Evolutionary conservation across 2,113 vertebrate species (phyloP), one percentile per base, ranked within the genome.

Genomic region (Strix uralensis): DNA sequence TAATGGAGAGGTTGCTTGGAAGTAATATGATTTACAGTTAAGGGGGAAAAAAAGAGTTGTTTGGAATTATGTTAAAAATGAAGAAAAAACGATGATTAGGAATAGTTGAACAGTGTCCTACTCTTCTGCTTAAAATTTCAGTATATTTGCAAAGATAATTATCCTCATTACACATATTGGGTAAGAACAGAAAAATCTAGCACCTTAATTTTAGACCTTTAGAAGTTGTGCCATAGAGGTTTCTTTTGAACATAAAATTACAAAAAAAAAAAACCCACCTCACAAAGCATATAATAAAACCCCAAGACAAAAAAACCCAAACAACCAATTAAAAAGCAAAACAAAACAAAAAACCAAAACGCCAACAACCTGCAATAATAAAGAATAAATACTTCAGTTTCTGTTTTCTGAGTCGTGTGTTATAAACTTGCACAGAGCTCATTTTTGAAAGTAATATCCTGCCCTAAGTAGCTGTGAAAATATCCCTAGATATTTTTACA

Each of bases 11-110:
- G 3, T 2, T 19, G 9, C 12, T 6, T 25, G 4, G 8, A 59
- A 63, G 8, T 8, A 55, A 23, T 4, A 3, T 3, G 5, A 27
- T 67, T 79, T 38, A 34, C 21, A n/a, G 3, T 4, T 14, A 7
- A 16, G 12, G 4, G 2, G 2, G 1, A 8, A 5, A 6, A 15
- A 6, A n/a, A 4, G 1, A 30, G 6, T 3, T 73, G 4, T 47
- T 52, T 32, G 0, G 0, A 55, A 12, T n/a, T 55, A 15, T 5
- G 29, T 32, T 52, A 44, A 82, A 67, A 95, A 83, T 19, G 1
- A 67, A 72, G 15, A 3, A 63, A 59, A 74, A 11, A 0, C 1
- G 1, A 9, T 17, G 1, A 29, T 27, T 5, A 75, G 9, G 65
- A 88, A 62, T 9, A 27, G 12, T 12, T 58, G 17, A 40, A 44